Conservation (phyloP, 2,888 invertebrate genomes). For the Ommatoiulus sabulosus region DNA sequence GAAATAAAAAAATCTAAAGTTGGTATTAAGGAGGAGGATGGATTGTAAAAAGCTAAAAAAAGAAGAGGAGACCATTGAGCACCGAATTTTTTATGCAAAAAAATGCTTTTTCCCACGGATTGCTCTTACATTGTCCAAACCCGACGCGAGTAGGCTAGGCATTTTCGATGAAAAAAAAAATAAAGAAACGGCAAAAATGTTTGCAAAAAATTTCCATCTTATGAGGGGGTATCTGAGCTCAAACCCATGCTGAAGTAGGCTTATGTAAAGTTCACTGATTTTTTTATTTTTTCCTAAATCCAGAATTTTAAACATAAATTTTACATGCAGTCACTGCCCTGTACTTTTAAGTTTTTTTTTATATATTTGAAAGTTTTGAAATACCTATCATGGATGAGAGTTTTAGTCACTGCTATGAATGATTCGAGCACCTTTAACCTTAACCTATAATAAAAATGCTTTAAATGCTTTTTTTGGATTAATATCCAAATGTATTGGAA, state of each 20-base stretch:
- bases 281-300: not conserved
- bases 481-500: too few species aligned
- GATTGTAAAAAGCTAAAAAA: not conserved
- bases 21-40: constrained; percentile 5
- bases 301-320: constrained; percentile 6
- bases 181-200: not conserved
- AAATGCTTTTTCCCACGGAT: constrained; percentile 37
- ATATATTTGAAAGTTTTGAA: not conserved
- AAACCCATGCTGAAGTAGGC: not conserved
- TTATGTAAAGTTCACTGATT: constrained; percentile 10
- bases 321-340: constrained; percentile 43
- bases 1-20: not conserved
- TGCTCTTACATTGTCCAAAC: not conserved
- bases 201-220: not conserved
- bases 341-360: not conserved
- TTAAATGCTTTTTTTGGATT: too few species aligned
- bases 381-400: not conserved
- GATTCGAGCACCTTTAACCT: too few species aligned
- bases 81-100: constrained; percentile 38
- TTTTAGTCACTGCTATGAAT: too few species aligned
- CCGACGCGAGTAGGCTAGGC: not conserved
- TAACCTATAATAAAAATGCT: too few species aligned
- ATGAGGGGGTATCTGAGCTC: not conserved
- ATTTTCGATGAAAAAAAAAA: not conserved
- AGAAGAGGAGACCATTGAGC: constrained; percentile 38